These are phyloP conservation scores for Rhynchophorus ferrugineus DNA, from an alignment of 1,140 invertebrate genomes.

Conservation along the genomic window DNA sequence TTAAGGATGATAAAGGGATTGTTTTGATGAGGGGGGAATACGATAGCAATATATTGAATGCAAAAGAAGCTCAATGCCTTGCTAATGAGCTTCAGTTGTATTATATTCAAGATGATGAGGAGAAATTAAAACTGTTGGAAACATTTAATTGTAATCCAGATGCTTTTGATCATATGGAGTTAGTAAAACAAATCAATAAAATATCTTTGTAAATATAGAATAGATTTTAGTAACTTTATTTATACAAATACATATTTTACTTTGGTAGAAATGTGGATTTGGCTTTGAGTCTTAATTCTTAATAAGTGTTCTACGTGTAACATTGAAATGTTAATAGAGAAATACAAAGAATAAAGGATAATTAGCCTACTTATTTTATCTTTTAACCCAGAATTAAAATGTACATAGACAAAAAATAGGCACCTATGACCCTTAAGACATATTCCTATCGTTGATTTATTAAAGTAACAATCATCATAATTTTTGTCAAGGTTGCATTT, in stretches of 20 bases:
- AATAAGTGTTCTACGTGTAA: too few species aligned
- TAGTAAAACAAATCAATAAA: conserved; percentile 73
- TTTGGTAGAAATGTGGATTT: too few species aligned
- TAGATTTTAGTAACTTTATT: too few species aligned
- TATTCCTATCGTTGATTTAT: too few species aligned
- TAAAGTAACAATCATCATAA: too few species aligned
- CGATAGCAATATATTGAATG: conserved; percentile 70
- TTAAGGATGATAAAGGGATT: conserved; percentile 66
- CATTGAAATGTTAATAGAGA: too few species aligned
- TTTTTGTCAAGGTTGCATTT: too few species aligned
- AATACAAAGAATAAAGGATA: not conserved
- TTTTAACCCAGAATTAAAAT: too few species aligned
- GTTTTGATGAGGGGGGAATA: conserved; percentile 84
- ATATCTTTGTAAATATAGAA: conserved; percentile 30
- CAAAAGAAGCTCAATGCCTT: conserved; percentile 73
- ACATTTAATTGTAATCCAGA: conserved; percentile 65
- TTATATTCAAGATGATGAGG: conserved; percentile 59
- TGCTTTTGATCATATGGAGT: conserved; percentile 75
- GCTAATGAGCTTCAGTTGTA: conserved; percentile 82
- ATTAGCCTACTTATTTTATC: not conserved
- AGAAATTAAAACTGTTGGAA: conserved; percentile 59
- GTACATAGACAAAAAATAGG: too few species aligned
- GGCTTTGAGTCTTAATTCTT: too few species aligned
- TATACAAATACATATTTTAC: too few species aligned
- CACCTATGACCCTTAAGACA: too few species aligned